These are phyloP conservation scores for Drosophila paulistorum DNA, from an alignment of 1,140 invertebrate species.

Conservation along the genomic window DNA sequence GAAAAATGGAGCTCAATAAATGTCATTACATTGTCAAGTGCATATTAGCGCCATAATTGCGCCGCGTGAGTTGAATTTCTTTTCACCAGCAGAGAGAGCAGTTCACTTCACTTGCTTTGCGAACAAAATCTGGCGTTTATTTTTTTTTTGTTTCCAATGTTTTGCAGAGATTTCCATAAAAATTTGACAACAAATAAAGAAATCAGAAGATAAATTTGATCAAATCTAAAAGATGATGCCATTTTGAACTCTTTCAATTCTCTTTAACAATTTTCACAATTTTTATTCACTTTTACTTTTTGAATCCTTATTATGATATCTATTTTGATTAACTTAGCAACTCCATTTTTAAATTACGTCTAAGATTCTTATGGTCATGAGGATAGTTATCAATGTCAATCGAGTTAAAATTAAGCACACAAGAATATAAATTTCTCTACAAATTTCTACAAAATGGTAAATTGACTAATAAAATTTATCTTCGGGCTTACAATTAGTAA, in stretches of 20 bases:
- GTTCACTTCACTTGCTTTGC: conserved; percentile 1
- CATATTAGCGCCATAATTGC: conserved; percentile 79
- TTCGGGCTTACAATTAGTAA: too few species aligned
- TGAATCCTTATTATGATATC: too few species aligned
- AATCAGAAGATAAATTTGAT: neutral
- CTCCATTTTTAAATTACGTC: too few species aligned
- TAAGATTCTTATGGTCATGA: too few species aligned
- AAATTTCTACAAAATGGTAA: too few species aligned
- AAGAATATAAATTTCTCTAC: too few species aligned
- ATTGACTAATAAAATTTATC: too few species aligned
- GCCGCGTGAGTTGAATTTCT: conserved; percentile 67
- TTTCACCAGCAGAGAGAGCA: conserved; percentile 10
- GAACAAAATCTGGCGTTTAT: neutral
- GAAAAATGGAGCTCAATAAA: conserved; percentile 64
- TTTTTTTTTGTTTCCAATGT: neutral
- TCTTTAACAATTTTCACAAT: neutral
- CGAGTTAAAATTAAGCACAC: too few species aligned
- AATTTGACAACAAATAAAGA: neutral
- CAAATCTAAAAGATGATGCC: neutral
- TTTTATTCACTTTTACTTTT: neutral
- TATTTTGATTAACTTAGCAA: too few species aligned
- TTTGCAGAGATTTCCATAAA: conserved; percentile 1
- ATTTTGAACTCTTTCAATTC: neutral
- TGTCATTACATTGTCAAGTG: conserved; percentile 80
- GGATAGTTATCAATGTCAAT: too few species aligned